Percentiles rank a stretch among this genome's conserved stretches.
Evolutionary conservation across 2,113 vertebrate species (phyloP).

Genomic region (Campylomormyrus tamandua): DNA sequence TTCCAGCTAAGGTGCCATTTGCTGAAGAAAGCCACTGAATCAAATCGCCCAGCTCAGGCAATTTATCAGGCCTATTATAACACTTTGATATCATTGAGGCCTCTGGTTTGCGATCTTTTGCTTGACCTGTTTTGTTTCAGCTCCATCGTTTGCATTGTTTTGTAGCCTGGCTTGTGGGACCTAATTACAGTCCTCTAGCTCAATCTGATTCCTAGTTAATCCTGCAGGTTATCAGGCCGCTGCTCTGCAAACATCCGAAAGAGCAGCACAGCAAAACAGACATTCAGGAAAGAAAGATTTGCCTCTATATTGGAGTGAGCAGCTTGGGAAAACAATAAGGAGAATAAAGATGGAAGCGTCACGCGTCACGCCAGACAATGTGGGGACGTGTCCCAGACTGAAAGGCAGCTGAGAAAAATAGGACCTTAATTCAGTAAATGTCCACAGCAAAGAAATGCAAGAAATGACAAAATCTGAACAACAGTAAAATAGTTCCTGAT

Average conservation of each 20-base stretch:
- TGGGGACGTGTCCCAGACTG: not conserved
- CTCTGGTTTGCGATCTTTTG: not conserved
- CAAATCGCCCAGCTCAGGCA: not conserved
- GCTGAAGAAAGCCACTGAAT: not conserved
- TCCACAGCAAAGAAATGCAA: not conserved
- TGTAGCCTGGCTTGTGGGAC: not conserved
- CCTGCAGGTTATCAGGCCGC: not conserved
- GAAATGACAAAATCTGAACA: not conserved
- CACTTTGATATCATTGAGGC: not conserved
- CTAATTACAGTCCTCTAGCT: not conserved
- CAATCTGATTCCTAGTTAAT: not conserved
- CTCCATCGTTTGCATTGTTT: not conserved
- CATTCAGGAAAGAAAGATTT: not conserved
- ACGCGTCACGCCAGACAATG: not conserved
- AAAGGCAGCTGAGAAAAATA: not conserved
- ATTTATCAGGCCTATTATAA: not conserved
- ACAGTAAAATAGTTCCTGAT: not conserved
- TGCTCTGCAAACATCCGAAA: not conserved
- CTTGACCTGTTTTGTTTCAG: not conserved
- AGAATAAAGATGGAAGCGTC: not conserved
- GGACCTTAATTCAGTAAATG: not conserved
- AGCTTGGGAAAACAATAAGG: not conserved
- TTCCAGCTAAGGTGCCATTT: not conserved
- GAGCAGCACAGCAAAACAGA: no score
- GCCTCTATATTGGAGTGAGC: not conserved